Base-by-base conservation (phyloP, 2,113 vertebrate species). In the Apaloderma vittatum region DNA sequence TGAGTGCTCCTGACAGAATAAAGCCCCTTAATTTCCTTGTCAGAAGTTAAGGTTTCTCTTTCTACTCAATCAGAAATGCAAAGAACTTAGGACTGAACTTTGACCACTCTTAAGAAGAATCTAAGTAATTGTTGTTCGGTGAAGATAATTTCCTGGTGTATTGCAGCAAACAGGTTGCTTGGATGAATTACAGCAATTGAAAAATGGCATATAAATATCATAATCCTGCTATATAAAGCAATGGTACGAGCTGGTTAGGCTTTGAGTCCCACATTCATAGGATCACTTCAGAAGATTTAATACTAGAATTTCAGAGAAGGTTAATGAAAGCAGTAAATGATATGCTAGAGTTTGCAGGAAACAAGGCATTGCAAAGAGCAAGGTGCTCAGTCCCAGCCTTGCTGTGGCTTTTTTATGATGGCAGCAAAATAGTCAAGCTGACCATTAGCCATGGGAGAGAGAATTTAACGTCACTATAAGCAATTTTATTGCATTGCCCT, bases 241-340 rank as follows among this genome's bases (percentile, higher is more conserved):
- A 10, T 85, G 49, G n/a, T 91, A 65, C 5, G 32, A 66, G 26
- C 57, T 94, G 36, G 29, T 5, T 49, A 72, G 54, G 27, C 1
- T 0, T 58, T 8, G 27, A 94, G 24, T 79, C 40, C 27, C 24
- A 73, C 67, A 49, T 85, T 96, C 58, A 61, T 5, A 63, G 62
- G 9, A 78, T 79, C 46, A 46, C 49, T 85, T 96, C 29, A 74
- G 55, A 78, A 86, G 72, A 93, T 93, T 92, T 93, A 96, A 79
- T 66, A 68, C 62, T 55, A 26, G 67, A 79, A 70, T 85, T 96
- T 79, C 15, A 21, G 54, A 86, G 77, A 79, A 93, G 58, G 81
- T 90, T 94, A 96, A 94, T 95, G 77, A 94, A 96, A 90, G 46
- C 49, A 82, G 49, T 79, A 93, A 96, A 92, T 73, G 66, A 79